phyloP scores from a whole-genome alignment of 2,888 invertebrate genomes.

The Caenorhabditis sp. region DNA sequence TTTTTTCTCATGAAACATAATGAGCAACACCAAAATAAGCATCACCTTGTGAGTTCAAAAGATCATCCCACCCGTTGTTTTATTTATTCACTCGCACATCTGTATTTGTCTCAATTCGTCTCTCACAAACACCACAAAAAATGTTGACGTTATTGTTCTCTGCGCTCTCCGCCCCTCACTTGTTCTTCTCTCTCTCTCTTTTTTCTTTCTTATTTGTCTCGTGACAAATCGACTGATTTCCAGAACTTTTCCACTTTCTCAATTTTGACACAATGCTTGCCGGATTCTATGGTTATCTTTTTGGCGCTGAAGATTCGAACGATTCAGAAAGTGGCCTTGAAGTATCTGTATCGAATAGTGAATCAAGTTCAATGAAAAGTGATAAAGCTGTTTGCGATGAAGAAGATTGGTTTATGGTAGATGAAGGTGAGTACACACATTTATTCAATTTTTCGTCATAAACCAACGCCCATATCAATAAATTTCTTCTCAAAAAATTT shows the following conservation, averaged over 20 bases:
- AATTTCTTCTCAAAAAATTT: no score
- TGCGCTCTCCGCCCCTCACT: constrained; percentile 5
- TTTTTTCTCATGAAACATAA: no score
- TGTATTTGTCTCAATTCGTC: constrained; percentile 15
- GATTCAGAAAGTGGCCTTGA: constrained; percentile 4
- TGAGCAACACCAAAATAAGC: no score
- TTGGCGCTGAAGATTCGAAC: constrained; percentile 31
- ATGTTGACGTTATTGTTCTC: not conserved
- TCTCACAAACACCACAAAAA: constrained; percentile 1
- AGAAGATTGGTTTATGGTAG: not conserved
- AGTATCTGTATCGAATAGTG: not conserved
- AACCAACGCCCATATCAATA: no score
- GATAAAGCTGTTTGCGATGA: not conserved
- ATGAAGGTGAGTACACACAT: not conserved
- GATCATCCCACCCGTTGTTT: not conserved
- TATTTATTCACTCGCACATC: constrained; percentile 11
- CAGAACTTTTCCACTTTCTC: not conserved
- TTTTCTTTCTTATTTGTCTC: constrained; percentile 1
- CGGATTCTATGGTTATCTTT: constrained; percentile 30
- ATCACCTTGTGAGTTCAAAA: not conserved
- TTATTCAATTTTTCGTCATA: no score
- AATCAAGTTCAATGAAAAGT: not conserved
- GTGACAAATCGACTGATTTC: not conserved
- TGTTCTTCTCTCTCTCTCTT: not conserved
- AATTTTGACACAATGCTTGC: no score